phyloP scores from a whole-genome alignment of 2,797 vertebrate species.

The Hozukius guyotensis region DNA sequence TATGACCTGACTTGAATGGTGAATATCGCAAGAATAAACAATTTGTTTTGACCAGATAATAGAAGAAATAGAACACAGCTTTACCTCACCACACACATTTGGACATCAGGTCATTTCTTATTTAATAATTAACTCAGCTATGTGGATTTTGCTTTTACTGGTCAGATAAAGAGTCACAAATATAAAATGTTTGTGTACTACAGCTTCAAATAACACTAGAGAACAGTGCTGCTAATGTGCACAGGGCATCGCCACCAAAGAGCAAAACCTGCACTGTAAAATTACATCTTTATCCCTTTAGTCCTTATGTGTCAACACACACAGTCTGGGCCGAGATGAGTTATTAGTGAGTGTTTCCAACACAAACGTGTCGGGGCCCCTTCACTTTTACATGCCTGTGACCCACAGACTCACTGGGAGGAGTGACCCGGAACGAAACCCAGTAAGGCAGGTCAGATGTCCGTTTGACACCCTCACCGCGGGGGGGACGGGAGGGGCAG shows the following conservation, averaged over 20 bases:
- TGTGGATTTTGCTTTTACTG: not conserved
- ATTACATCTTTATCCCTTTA: constrained; percentile 37
- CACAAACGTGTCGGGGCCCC: constrained; percentile 32
- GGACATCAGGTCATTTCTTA: not conserved
- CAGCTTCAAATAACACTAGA: not conserved
- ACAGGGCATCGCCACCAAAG: not conserved
- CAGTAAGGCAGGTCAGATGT: constrained; percentile 62
- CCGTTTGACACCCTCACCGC: constrained; percentile 49
- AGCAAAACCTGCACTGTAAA: constrained; percentile 28
- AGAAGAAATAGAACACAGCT: not conserved
- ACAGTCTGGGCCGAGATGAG: constrained; percentile 18
- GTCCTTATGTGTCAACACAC: constrained; percentile 54
- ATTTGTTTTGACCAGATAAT: not conserved
- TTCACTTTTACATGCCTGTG: constrained; percentile 42
- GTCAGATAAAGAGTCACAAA: not conserved
- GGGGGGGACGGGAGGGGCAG: constrained; percentile 4
- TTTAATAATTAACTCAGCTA: not conserved
- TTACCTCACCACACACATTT: not conserved
- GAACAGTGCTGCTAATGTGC: not conserved
- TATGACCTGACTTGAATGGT: not conserved
- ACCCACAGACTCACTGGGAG: constrained; percentile 41
- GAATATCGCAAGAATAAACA: not conserved
- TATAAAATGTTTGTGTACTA: not conserved
- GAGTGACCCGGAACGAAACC: constrained; percentile 61
- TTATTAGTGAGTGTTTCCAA: constrained; percentile 41